These are phyloP conservation scores for Stigmatopora argus DNA, from an alignment of 2,113 vertebrate genomes.

Conservation along the genomic window DNA sequence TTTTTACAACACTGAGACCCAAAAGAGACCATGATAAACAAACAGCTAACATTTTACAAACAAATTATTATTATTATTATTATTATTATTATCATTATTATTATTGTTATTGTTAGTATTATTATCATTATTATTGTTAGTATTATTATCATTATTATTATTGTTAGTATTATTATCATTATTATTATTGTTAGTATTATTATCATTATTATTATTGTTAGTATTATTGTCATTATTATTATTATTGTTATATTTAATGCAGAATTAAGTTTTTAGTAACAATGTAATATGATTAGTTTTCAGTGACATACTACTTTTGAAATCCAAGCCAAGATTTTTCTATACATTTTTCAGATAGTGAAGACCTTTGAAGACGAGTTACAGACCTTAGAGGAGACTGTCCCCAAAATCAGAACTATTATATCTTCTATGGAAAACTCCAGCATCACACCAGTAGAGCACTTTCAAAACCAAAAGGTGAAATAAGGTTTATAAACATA, in stretches of 20 bases:
- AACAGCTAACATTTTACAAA: no score
- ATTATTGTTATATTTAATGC: neutral
- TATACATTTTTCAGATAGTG: conserved; percentile 70
- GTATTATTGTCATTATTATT: no score
- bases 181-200: no score
- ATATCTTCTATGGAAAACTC: conserved; percentile 77
- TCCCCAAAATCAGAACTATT: conserved; percentile 79
- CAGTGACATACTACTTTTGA: neutral
- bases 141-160: no score
- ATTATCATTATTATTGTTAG: no score
- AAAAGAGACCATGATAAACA: no score
- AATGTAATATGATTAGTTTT: neutral
- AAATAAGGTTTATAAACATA: neutral
- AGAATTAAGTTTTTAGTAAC: neutral
- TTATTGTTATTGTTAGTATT: no score
- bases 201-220: no score
- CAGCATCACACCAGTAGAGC: conserved; percentile 74
- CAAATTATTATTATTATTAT: no score
- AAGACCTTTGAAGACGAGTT: conserved; percentile 81
- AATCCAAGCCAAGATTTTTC: neutral
- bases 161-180: no score
- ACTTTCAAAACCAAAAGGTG: conserved; percentile 82
- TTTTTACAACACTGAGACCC: no score
- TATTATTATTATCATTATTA: no score
- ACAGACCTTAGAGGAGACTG: conserved; percentile 79